Percentiles rank a stretch among this genome's conserved stretches.
Evolutionary conservation across 2,113 vertebrate genomes (phyloP).

Genomic region (Ptilonorhynchus violaceus): DNA sequence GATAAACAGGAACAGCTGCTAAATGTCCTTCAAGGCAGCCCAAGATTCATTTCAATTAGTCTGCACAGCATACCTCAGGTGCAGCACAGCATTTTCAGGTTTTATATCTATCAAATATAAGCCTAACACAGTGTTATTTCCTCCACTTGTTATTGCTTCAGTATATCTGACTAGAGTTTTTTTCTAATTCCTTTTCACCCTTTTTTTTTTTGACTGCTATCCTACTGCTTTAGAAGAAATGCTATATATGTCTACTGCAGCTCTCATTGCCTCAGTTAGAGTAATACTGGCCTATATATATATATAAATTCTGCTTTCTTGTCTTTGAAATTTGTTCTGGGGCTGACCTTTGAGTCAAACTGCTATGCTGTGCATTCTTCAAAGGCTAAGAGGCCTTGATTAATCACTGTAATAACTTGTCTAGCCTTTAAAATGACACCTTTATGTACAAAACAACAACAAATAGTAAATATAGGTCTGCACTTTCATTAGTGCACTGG

Average conservation of each 20-base stretch:
- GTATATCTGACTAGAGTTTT: background rate
- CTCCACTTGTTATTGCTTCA: constrained; percentile 45
- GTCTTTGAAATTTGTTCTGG: background rate
- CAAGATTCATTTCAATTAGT: constrained; percentile 68
- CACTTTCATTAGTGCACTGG: background rate
- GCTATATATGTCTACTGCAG: background rate
- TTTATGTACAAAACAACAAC: background rate
- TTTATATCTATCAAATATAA: constrained; percentile 58
- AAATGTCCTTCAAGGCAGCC: constrained; percentile 61
- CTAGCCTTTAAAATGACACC: background rate
- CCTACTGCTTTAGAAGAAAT: background rate
- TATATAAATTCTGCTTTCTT: background rate
- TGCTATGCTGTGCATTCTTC: background rate
- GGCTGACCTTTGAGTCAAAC: background rate
- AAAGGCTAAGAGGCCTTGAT: background rate
- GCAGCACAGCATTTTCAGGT: constrained; percentile 51
- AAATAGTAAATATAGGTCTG: background rate
- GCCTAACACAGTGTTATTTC: constrained; percentile 28
- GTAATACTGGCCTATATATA: background rate
- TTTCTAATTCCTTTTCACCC: constrained; percentile 40
- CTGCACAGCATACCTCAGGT: constrained; percentile 55
- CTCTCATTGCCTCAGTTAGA: background rate
- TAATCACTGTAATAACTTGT: background rate
- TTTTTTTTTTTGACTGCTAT: background rate
- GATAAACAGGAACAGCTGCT: constrained; percentile 73